phyloP scores from a whole-genome alignment of 1,140 invertebrate genomes.

The Hestina assimilis region DNA sequence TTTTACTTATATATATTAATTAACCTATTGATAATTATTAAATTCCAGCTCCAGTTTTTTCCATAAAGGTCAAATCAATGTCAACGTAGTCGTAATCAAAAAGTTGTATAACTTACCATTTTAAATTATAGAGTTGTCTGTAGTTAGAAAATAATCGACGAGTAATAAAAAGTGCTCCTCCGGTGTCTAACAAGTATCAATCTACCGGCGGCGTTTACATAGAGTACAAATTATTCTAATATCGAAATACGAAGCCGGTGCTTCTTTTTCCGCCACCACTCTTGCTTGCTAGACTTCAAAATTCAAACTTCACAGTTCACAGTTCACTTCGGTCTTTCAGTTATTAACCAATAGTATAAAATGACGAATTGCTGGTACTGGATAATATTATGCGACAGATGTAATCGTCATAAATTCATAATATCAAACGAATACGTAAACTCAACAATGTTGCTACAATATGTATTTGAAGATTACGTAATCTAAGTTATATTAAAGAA shows the following conservation, averaged over 20 bases:
- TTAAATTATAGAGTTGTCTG: conserved; percentile 1
- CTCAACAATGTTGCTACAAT: background rate
- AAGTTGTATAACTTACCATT: conserved; percentile 31
- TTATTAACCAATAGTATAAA: conserved; percentile 2
- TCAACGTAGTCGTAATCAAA: conserved; percentile 43
- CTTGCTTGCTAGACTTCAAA: conserved; percentile 2
- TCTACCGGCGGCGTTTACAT: conserved; percentile 6
- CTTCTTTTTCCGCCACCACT: background rate
- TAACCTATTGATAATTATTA: background rate
- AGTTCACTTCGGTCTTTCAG: background rate
- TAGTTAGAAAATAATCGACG: background rate
- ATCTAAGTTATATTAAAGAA: no score
- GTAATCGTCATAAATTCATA: no score
- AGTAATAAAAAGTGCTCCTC: background rate
- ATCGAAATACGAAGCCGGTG: conserved; percentile 4
- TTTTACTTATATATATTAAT: conserved; percentile 1
- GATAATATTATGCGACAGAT: no score
- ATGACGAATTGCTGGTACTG: conserved; percentile 5
- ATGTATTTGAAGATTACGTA: no score
- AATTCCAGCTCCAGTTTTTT: conserved; percentile 19
- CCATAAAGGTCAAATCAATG: conserved; percentile 57
- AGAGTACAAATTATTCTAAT: background rate
- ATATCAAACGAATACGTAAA: no score
- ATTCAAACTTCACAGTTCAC: conserved; percentile 3
- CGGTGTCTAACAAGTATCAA: no score